A percentile compares a stretch with the other conserved stretches of the same genome.
Conservation (phyloP, 1,140 invertebrate species). For the Drosophila bocqueti region DNA sequence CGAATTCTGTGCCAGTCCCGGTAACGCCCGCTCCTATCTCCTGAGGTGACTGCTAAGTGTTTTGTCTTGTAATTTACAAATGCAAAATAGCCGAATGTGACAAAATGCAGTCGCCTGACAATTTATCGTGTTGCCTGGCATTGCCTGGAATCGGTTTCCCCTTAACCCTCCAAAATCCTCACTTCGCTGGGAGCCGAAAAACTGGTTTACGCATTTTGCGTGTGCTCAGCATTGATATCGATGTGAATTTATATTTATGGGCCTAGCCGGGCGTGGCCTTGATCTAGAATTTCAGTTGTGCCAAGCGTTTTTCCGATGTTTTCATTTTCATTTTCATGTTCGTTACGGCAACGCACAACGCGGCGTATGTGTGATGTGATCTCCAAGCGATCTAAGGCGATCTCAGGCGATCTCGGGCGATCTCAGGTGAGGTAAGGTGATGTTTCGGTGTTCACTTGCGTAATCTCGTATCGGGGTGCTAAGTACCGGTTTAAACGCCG, state of each 20-base stretch:
- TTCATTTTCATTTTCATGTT: constrained; percentile 58
- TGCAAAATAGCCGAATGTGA: constrained; percentile 73
- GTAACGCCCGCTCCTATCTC: constrained; percentile 28
- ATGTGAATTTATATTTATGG: constrained; percentile 42
- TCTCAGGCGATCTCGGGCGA: constrained; percentile 31
- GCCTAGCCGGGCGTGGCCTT: constrained; percentile 61
- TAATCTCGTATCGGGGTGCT: constrained; percentile 65
- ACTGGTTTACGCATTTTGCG: constrained; percentile 78
- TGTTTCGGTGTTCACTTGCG: constrained; percentile 56
- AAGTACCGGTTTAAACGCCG: constrained; percentile 71
- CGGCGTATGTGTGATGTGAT: constrained; percentile 60
- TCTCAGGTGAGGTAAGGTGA: constrained; percentile 37
- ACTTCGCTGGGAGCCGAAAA: constrained; percentile 38
- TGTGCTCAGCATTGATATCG: constrained; percentile 42
- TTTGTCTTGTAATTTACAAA: constrained; percentile 79
- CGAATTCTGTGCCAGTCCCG: constrained; percentile 19
- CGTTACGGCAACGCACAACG: constrained; percentile 18
- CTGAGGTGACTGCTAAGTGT: constrained; percentile 66
- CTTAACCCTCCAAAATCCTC: neutral
- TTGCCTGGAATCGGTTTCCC: constrained; percentile 45
- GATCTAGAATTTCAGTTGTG: constrained; percentile 72
- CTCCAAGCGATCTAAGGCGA: constrained; percentile 14
- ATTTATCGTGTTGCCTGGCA: constrained; percentile 68
- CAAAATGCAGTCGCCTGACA: constrained; percentile 75
- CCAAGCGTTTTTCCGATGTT: constrained; percentile 66